Base-by-base conservation (phyloP, 2,797 vertebrate species). In the Acanthiza pusilla region DNA sequence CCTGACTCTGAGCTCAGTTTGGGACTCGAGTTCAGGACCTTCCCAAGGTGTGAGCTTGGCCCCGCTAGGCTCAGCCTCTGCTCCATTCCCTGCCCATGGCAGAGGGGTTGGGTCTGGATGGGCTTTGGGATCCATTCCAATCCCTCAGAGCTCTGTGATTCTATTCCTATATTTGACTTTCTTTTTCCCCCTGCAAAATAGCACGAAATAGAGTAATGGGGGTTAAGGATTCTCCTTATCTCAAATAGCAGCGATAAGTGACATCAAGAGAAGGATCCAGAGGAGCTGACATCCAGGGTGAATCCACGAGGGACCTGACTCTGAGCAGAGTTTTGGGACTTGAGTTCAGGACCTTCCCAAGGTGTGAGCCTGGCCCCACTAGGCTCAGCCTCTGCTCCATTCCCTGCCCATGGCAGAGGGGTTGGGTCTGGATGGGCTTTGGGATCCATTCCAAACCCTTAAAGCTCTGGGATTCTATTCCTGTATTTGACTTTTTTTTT, bases 381-480 rank as follows among this genome's bases (percentile, higher is more conserved):
- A 25, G 54, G 15, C 62, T 30, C 16, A 1, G 66, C 67, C 65
- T 22, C 73, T 50, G 43, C 18, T 50, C 54, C 43, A 3, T 77
- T 26, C 34, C 17, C n/a, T 61, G 63, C 25, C 40, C 48, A 2
- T 20, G 63, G 27, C 73, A 77, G n/a, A 23, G 16, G 27, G 19
- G 1, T 1, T 48, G 48, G 57, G 7, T 7, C 14, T 42, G 14
- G 11, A 2, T 27, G 74, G 26, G 34, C 34, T 86, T 30, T 19
- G 5, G 32, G 34, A 30, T 62, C 21, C 50, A 32, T 62, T 42
- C 57, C 21, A 71, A 13, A 7, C 10, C 34, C 20, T 42, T 17
- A 40, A 25, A 0, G 0, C 34, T 77, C 30, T 55, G 4, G 34
- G 13, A 20, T 15, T 53, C 19, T 23, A 0, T 29, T 10, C 18